A percentile compares a stretch with the other conserved stretches of the same genome.
These are phyloP conservation scores for Aethes cnicana DNA, from an alignment of 2,888 invertebrate species.

Conservation along the genomic window DNA sequence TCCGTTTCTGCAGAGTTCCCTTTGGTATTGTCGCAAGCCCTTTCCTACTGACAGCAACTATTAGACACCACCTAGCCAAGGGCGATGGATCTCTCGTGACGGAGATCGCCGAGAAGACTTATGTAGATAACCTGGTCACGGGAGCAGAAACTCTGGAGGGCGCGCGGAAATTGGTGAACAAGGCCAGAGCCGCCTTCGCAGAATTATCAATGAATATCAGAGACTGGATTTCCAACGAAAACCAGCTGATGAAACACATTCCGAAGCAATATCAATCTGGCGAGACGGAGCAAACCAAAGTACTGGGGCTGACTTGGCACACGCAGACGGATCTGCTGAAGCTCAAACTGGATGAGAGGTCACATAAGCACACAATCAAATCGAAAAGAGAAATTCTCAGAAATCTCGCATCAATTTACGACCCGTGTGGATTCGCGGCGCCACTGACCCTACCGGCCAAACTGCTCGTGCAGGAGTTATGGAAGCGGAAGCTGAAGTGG, in stretches of 20 bases:
- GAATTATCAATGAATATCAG: conserved; percentile 29
- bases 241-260: conserved; percentile 8
- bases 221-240: conserved; percentile 29
- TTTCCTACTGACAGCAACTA: conserved; percentile 33
- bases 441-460: neutral
- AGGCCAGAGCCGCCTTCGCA: conserved; percentile 8
- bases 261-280: conserved; percentile 3
- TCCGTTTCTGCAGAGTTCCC: conserved; percentile 31
- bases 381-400: too few species aligned
- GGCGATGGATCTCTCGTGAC: neutral
- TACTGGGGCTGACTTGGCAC: conserved; percentile 21
- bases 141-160: neutral
- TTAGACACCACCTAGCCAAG: conserved; percentile 25
- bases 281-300: neutral
- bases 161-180: conserved; percentile 6
- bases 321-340: neutral
- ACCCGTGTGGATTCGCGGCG: neutral
- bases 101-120: conserved; percentile 21
- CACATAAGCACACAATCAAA: too few species aligned
- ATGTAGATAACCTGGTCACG: conserved; percentile 29
- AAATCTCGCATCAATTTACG: conserved; percentile 1
- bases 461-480: conserved; percentile 4
- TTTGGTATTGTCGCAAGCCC: conserved; percentile 35
- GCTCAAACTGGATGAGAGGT: neutral
- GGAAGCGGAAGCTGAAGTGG: neutral